Conservation (phyloP, 1,140 invertebrate species). For the Cecropterus lyciades region DNA sequence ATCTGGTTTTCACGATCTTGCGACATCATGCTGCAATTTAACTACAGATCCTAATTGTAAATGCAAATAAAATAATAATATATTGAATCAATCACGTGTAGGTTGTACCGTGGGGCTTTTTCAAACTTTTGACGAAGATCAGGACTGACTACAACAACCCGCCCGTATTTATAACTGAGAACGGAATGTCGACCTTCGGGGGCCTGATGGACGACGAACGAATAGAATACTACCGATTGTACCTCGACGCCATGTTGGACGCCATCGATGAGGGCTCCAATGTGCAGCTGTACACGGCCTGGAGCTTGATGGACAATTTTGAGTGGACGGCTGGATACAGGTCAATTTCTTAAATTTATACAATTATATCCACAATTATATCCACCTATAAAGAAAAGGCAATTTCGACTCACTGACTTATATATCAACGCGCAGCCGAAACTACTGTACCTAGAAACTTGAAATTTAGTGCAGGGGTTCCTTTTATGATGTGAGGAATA, state of each 20-base stretch:
- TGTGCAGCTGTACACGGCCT: conserved; percentile 35
- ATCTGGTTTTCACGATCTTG: too few species aligned
- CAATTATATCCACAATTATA: too few species aligned
- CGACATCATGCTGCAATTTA: too few species aligned
- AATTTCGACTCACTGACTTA: too few species aligned
- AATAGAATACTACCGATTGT: conserved; percentile 80
- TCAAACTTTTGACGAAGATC: conserved; percentile 45
- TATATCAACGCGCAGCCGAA: too few species aligned
- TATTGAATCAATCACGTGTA: conserved; percentile 27
- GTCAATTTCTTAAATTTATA: too few species aligned
- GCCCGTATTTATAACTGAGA: conserved; percentile 60
- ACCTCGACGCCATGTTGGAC: conserved; percentile 59
- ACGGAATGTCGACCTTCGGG: conserved; percentile 65
- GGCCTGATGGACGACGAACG: conserved; percentile 58
- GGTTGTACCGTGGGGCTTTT: conserved; percentile 58
- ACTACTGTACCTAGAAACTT: too few species aligned
- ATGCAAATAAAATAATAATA: background rate
- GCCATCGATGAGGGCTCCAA: conserved; percentile 70
- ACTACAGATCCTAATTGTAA: too few species aligned
- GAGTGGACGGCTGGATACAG: conserved; percentile 83
- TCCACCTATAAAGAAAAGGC: too few species aligned
- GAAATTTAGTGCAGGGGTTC: too few species aligned
- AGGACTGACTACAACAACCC: conserved; percentile 57
- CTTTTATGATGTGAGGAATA: too few species aligned
- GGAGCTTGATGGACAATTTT: conserved; percentile 87